Percentiles rank a stretch among this genome's conserved stretches.
These are phyloP conservation scores for Scyliorhinus canicula DNA, from an alignment of 2,797 vertebrate genomes.

Conservation along the genomic window DNA sequence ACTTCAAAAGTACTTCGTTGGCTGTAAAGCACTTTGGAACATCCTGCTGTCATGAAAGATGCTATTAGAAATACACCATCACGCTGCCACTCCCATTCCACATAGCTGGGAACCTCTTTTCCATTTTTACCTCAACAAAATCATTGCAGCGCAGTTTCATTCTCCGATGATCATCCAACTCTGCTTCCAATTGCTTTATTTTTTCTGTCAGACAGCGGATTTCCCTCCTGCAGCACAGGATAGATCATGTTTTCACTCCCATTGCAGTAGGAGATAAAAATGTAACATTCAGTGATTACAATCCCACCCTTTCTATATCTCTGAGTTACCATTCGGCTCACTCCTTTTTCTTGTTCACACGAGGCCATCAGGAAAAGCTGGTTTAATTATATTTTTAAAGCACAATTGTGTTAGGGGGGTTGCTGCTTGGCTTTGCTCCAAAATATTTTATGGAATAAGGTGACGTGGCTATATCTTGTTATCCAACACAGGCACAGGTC, in stretches of 20 bases:
- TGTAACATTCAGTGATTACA: constrained; percentile 7
- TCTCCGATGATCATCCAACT: constrained; percentile 45
- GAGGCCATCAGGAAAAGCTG: neutral
- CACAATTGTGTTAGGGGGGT: neutral
- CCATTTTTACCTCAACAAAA: neutral
- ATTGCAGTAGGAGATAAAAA: neutral
- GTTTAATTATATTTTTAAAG: neutral
- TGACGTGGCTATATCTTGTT: neutral
- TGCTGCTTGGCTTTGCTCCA: neutral
- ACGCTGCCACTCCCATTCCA: neutral
- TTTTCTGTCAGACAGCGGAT: constrained; percentile 56
- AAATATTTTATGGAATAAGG: neutral
- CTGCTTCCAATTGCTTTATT: constrained; percentile 56
- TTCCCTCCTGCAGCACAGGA: constrained; percentile 57
- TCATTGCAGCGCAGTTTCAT: constrained; percentile 40
- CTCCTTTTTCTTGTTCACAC: neutral
- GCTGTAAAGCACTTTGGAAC: neutral
- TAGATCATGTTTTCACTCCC: neutral
- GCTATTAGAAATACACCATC: neutral
- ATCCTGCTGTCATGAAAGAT: neutral
- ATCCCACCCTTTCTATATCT: neutral
- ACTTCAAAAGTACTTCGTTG: neutral
- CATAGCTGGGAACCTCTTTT: neutral
- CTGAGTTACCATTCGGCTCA: neutral
- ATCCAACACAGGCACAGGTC: neutral